Percentiles rank a stretch among this genome's conserved stretches.
Conservation (phyloP, 2,113 vertebrate genomes). For the Otus sunia region DNA sequence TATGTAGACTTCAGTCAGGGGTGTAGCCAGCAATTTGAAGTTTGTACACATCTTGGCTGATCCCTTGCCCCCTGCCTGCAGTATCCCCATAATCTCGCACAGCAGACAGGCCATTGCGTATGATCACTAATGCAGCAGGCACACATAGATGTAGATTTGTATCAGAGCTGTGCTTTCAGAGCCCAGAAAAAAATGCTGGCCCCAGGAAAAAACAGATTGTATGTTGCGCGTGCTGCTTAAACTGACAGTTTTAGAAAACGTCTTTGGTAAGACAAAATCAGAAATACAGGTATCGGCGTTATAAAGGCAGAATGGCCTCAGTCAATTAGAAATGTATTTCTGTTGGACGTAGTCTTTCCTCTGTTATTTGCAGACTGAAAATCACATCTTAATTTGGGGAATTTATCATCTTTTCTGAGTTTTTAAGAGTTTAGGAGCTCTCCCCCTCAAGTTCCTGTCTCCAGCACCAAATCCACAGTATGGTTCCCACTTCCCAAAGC, state of each 20-base stretch:
- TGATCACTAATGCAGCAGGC: slow-evolving; percentile 68
- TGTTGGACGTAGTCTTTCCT: background rate
- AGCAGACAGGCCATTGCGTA: slow-evolving; percentile 54
- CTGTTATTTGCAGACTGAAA: background rate
- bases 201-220: slow-evolving; percentile 36
- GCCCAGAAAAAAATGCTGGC: slow-evolving; percentile 18
- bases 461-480: background rate
- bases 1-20: slow-evolving; percentile 67
- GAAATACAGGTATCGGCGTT: background rate
- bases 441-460: background rate
- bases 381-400: background rate
- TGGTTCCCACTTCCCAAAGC: background rate
- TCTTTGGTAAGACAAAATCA: slow-evolving; percentile 8
- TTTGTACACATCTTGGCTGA: slow-evolving; percentile 66
- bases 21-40: slow-evolving; percentile 62
- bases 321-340: background rate
- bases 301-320: background rate
- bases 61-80: slow-evolving; percentile 62
- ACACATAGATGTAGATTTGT: slow-evolving; percentile 64
- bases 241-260: background rate
- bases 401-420: background rate
- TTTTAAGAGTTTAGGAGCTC: background rate
- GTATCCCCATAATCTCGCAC: slow-evolving; percentile 64
- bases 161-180: slow-evolving; percentile 44
- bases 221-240: background rate